Base-by-base conservation (phyloP, 1,140 invertebrate species). In the Odontomachus brunneus region DNA sequence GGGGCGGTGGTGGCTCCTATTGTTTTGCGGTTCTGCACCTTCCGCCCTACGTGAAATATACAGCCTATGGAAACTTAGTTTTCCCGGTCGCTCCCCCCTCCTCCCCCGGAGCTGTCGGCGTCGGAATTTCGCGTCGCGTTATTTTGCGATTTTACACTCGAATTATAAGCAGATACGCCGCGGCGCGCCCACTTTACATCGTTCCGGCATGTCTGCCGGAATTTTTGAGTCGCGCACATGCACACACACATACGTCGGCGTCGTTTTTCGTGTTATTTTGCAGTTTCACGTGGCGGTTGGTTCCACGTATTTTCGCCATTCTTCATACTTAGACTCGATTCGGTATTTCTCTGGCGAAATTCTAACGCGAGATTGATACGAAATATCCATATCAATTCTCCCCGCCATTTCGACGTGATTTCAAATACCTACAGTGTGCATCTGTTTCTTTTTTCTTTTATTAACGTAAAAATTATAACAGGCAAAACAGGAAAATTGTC, bases 71-170 rank as follows among this genome's bases (percentile, higher is more conserved):
- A 69, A 80, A 80, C 65, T 80, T 57, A 59, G 75, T 80, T 71
- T 80, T 19, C 65, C 51, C n/a, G n/a, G 29, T 5, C 29, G 29
- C 29, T 5, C 2, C 29, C 29, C 2, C 29, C 38, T 12, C 44
- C 22, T 44, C 29, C n/a, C 44, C 15, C 22, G 29, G 71, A 80
- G 74, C 26, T 67, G 74, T 67, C 51, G 33, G 75, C 75, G 71
- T 80, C 19, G 75, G 65, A 80, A 80, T 80, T 80, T 71, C 63
- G 59, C 63, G 33, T 80, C 38, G 75, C 38, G 75, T 71, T 80
- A 80, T 80, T 80, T 80, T 71, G 51, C 75, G 75, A 80, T 80
- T 80, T 80, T 80, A 80, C 65, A 71, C 75, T 80, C 75, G 75
- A 71, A 80, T 80, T 80, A 80, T 80, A 80, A 80, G 65, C 75